These are phyloP conservation scores for Nannobrachium achirus DNA, from an alignment of 2,113 vertebrate genomes.

Conservation along the genomic window DNA sequence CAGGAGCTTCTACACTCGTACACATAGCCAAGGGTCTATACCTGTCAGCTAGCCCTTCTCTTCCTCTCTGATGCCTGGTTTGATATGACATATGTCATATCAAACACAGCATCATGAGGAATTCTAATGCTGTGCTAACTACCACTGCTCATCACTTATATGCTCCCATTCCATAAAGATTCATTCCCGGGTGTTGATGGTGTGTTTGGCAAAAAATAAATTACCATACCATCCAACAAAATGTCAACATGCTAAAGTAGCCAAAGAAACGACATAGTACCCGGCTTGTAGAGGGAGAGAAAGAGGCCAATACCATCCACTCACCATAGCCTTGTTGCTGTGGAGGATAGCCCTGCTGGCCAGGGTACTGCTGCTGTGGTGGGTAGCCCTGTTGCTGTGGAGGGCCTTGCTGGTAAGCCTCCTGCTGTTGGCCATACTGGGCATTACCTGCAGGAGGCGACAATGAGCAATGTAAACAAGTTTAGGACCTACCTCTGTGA, in stretches of 20 bases:
- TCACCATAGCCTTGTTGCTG: conserved; percentile 93
- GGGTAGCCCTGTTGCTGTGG: conserved; percentile 94
- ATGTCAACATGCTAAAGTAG: neutral
- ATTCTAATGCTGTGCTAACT: conserved; percentile 42
- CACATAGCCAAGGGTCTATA: conserved; percentile 20
- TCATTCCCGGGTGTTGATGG: conserved; percentile 35
- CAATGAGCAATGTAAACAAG: conserved; percentile 38
- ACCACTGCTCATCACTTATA: conserved; percentile 37
- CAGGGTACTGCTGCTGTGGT: conserved; percentile 92
- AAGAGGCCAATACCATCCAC: conserved; percentile 40
- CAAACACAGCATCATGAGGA: conserved; percentile 45
- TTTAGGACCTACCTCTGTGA: too few species aligned
- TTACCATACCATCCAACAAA: conserved; percentile 4
- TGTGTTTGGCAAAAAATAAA: conserved; percentile 32
- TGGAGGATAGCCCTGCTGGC: conserved; percentile 86
- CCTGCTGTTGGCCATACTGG: conserved; percentile 95
- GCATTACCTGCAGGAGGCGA: conserved; percentile 86
- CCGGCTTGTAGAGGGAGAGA: conserved; percentile 50
- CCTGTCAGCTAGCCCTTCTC: conserved; percentile 28
- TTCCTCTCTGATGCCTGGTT: conserved; percentile 25
- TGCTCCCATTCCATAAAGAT: too few species aligned
- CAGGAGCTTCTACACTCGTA: conserved; percentile 8
- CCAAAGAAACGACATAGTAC: conserved; percentile 33
- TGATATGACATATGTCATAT: too few species aligned
- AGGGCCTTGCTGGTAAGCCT: conserved; percentile 94